phyloP scores from a whole-genome alignment of 2,113 vertebrate genomes.

The Morphnarchus princeps region DNA sequence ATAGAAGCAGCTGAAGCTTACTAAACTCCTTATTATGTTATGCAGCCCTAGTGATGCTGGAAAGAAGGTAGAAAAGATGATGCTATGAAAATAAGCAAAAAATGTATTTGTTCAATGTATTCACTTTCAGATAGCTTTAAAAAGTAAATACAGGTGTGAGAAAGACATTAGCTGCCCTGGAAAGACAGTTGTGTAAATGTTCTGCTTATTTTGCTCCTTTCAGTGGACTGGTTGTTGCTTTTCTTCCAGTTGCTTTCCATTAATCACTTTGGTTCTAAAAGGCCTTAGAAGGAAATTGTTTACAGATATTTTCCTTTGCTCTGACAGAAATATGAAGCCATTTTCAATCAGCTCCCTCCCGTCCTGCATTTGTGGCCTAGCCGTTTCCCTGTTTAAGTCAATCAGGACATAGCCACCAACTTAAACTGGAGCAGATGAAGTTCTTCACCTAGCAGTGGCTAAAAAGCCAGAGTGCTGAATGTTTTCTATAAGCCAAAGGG shows the following conservation, averaged over 20 bases:
- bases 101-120: background rate
- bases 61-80: background rate
- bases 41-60: background rate
- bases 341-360: constrained; percentile 41
- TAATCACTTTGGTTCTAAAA: constrained; percentile 33
- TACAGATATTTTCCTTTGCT: constrained; percentile 58
- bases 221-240: background rate
- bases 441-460: constrained; percentile 2
- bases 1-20: background rate
- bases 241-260: constrained; percentile 52
- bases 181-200: background rate
- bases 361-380: constrained; percentile 4
- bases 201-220: background rate
- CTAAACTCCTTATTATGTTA: background rate
- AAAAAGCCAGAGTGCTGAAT: background rate
- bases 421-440: constrained; percentile 55
- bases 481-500: background rate
- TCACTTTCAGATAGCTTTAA: background rate
- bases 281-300: constrained; percentile 52
- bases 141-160: background rate
- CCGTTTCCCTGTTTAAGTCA: constrained; percentile 15
- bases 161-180: background rate
- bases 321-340: constrained; percentile 48
- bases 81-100: background rate
- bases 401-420: background rate